These are phyloP conservation scores for Plecturocebus donacophilus DNA, from an alignment of 2,113 vertebrate species.

Conservation along the genomic window DNA sequence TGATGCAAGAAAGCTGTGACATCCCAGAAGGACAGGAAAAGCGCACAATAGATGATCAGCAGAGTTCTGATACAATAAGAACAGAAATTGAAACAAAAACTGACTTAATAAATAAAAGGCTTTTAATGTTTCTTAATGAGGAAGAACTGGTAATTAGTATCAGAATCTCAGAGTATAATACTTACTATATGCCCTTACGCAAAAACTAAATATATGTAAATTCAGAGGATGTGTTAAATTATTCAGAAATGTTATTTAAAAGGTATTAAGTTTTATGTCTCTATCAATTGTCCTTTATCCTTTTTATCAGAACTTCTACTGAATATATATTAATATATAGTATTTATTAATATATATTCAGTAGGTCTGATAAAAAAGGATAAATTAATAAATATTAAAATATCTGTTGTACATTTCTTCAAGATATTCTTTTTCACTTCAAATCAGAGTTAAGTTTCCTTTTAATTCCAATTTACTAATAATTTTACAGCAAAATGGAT, in stretches of 20 bases:
- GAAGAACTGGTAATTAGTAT: neutral
- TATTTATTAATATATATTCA: too few relatives aligned
- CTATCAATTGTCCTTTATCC: neutral
- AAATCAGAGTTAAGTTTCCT: neutral
- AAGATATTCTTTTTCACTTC: neutral
- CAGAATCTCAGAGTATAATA: neutral
- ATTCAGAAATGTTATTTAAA: neutral
- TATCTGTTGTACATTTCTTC: neutral
- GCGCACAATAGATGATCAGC: neutral
- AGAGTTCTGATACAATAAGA: neutral
- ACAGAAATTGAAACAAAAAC: neutral
- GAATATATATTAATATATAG: too few relatives aligned
- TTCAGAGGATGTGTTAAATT: neutral
- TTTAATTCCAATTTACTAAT: neutral
- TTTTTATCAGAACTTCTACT: neutral
- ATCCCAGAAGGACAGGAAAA: neutral
- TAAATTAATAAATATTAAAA: neutral
- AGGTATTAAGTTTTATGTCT: neutral
- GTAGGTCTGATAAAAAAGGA: too few relatives aligned
- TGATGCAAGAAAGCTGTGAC: neutral
- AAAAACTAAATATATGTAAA: neutral
- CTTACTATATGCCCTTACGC: neutral
- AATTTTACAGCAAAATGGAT: neutral
- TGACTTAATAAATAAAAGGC: neutral
- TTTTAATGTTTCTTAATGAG: neutral